Evolutionary conservation across 2,888 invertebrate species (phyloP), one percentile per base, ranked within the genome.

Genomic region (Drosophila conformis): DNA sequence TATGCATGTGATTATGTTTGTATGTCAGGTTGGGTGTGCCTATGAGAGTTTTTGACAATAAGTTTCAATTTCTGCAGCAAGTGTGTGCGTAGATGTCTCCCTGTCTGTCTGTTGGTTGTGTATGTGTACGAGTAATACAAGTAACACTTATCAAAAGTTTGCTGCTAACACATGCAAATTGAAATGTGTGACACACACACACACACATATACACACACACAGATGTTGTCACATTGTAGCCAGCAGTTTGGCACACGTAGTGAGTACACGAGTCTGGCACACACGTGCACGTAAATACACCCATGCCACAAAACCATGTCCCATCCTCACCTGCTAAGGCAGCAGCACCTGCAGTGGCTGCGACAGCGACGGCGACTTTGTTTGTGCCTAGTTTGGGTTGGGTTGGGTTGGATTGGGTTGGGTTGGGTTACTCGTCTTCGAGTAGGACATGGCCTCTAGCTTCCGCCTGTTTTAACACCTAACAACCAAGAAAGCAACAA

Each of bases 91-190:
- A 18, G 29, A 51, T 40, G 54, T 49, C 38, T 40, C 31, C 38
- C n/a, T 35, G 64, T 21, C 29, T 13, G 56, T 51, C 36, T 52
- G 31, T 52, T 46, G 64, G 46, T 49, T 65, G 54, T 71, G 68
- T 71, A 49, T 69, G 62, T 69, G 53, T 29, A 0, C 60, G 71
- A 78, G 89, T 85, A 82, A 89, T 79, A 79, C 73, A 85, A 89
- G 86, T 78, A 90, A 90, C 86, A 87, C 89, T 85, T 83, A 85
- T 85, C 84, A 88, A 87, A 87, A 87, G 90, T 87, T 87, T 87
- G 90, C 75, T 79, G 89, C 87, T 81, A 88, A 79, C 87, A 87
- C 90, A 87, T 90, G 90, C 87, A 87, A 90, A 87, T 90, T 90
- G 89, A 90, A 89, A 90, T 87, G 90, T 86, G 80, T 70, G 89